These are phyloP conservation scores for Coluber constrictor DNA, from an alignment of 2,797 vertebrate genomes.

Conservation along the genomic window DNA sequence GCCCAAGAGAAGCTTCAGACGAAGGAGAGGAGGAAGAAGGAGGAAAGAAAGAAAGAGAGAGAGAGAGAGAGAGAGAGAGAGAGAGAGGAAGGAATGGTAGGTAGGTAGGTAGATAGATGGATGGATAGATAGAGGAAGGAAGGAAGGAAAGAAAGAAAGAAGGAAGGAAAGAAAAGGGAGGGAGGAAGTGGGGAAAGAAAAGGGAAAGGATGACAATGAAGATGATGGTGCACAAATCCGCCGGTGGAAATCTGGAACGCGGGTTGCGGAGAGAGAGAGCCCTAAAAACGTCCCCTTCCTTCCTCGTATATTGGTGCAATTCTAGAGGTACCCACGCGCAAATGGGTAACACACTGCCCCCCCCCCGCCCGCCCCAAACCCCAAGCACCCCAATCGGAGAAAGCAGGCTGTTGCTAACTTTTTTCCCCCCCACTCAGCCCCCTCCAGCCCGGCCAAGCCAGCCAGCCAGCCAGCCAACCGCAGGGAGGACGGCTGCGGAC, in stretches of 20 bases:
- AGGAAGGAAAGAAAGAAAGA: neutral
- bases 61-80: too few species aligned
- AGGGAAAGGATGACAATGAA: neutral
- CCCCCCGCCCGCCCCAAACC: neutral
- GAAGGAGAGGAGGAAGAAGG: neutral
- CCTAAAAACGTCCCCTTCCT: neutral
- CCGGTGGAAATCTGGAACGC: neutral
- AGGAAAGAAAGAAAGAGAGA: too few species aligned
- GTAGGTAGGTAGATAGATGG: too few species aligned
- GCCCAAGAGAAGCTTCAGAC: neutral
- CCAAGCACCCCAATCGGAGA: too few species aligned
- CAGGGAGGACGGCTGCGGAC: neutral
- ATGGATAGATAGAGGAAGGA: too few species aligned
- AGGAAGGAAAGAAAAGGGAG: too few species aligned
- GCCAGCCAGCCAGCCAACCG: too few species aligned
- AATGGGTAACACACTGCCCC: neutral
- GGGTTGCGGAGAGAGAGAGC: neutral
- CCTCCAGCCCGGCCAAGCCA: too few species aligned
- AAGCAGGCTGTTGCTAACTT: neutral
- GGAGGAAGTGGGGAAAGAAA: too few species aligned
- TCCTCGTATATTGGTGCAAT: neutral
- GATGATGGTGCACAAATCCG: neutral
- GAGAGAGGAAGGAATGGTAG: too few species aligned
- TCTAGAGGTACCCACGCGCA: neutral
- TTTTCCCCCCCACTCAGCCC: neutral